Evolutionary conservation across 2,888 invertebrate genomes (phyloP).

Genomic region (Sepiola atlantica): DNA sequence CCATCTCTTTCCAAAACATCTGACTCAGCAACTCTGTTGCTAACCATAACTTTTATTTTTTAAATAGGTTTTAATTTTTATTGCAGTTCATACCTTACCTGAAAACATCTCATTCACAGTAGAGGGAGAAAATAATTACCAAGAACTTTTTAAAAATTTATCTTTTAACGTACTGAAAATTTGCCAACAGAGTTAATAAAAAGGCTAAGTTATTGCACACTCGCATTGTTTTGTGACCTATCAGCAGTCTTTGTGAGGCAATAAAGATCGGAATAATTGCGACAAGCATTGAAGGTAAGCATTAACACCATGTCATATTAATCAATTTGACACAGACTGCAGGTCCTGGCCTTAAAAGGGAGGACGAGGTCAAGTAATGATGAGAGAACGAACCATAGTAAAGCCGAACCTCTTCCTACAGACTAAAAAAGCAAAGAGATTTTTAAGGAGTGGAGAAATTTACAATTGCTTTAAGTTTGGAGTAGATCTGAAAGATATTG

Average conservation of each 20-base stretch:
- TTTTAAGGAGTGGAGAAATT: not conserved
- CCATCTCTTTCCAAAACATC: too few species aligned
- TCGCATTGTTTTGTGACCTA: slow-evolving; percentile 9
- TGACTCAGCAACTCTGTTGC: too few species aligned
- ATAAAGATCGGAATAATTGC: not conserved
- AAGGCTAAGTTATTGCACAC: not conserved
- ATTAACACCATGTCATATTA: not conserved
- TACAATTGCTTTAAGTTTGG: not conserved
- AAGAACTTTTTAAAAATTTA: not conserved
- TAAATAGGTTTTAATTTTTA: not conserved
- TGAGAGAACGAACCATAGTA: not conserved
- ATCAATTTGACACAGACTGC: not conserved
- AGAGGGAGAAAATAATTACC: not conserved
- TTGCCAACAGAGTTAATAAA: slow-evolving; percentile 32
- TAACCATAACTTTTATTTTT: too few species aligned
- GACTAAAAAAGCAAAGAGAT: not conserved
- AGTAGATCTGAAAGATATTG: not conserved
- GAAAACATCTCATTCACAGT: not conserved
- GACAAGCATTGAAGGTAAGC: slow-evolving; percentile 6
- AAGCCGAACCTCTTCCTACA: not conserved
- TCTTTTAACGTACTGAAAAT: not conserved
- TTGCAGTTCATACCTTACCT: not conserved
- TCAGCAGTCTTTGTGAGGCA: slow-evolving; percentile 32
- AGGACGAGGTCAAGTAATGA: not conserved
- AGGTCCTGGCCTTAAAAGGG: not conserved